These are phyloP conservation scores for Rhincodon typus DNA, from an alignment of 2,797 vertebrate species.

Conservation along the genomic window DNA sequence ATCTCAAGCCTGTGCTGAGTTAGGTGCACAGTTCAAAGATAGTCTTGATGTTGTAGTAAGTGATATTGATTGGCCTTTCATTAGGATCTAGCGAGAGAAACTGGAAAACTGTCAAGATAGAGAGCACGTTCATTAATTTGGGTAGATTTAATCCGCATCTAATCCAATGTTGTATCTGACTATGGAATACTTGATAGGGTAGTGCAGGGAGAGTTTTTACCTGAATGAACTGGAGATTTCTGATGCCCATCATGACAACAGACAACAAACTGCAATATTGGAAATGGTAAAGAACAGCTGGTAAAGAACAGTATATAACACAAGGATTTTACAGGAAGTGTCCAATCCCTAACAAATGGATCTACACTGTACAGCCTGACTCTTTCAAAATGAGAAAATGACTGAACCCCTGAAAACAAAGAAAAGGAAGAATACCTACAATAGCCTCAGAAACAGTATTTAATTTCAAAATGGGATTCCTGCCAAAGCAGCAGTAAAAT, in stretches of 20 bases:
- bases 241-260: background rate
- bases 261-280: background rate
- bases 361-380: background rate
- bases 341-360: background rate
- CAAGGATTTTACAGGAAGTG: background rate
- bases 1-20: background rate
- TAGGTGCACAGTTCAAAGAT: background rate
- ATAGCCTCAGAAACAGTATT: background rate
- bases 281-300: too few species aligned
- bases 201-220: background rate
- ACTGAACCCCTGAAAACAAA: background rate
- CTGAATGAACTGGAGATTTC: background rate
- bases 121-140: background rate
- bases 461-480: background rate
- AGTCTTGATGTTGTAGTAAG: background rate
- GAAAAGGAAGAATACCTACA: background rate
- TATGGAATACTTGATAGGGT: background rate
- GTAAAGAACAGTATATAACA: background rate
- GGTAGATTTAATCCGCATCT: background rate
- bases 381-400: background rate
- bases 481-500: background rate
- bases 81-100: background rate
- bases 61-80: background rate
- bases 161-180: background rate
- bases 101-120: background rate